Evolutionary conservation across 2,888 invertebrate genomes (phyloP).

Genomic region (Thecocarcelia acutangulata): DNA sequence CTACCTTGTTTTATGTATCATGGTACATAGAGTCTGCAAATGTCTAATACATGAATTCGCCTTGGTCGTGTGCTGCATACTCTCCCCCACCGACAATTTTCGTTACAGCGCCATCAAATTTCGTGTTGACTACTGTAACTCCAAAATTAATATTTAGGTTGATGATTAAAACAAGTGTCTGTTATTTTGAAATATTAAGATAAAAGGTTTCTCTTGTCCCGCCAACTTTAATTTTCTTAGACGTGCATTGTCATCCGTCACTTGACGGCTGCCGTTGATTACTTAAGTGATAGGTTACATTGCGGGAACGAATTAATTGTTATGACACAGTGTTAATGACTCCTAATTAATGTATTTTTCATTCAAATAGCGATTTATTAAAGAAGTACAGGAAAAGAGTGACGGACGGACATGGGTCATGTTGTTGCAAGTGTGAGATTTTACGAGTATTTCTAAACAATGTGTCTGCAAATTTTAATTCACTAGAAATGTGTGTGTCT

Average conservation of each 20-base stretch:
- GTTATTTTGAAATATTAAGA: background rate
- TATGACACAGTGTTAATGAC: conserved; percentile 51
- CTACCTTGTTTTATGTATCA: too few species aligned
- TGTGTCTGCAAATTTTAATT: conserved; percentile 31
- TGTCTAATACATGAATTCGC: too few species aligned
- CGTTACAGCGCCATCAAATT: too few species aligned
- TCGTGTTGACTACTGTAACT: too few species aligned
- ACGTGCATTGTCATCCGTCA: conserved; percentile 15
- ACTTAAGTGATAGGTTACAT: conserved; percentile 21
- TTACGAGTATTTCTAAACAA: conserved; percentile 11
- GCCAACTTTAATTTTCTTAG: conserved; percentile 1
- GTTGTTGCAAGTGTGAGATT: conserved; percentile 21
- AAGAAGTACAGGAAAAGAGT: conserved; percentile 2
- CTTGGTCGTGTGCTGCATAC: too few species aligned
- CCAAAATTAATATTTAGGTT: too few species aligned
- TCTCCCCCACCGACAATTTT: too few species aligned
- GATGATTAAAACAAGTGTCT: too few species aligned
- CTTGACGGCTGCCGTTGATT: conserved; percentile 1
- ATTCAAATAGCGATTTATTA: background rate
- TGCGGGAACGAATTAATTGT: conserved; percentile 43
- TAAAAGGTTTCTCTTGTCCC: background rate
- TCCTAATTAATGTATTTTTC: conserved; percentile 32
- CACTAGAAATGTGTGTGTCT: conserved; percentile 16
- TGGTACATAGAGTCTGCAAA: too few species aligned
- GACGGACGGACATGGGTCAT: conserved; percentile 6